Percentiles rank a stretch among this genome's conserved stretches.
phyloP scores from a whole-genome alignment of 2,113 vertebrate species.

The Aldabrachelys gigantea region DNA sequence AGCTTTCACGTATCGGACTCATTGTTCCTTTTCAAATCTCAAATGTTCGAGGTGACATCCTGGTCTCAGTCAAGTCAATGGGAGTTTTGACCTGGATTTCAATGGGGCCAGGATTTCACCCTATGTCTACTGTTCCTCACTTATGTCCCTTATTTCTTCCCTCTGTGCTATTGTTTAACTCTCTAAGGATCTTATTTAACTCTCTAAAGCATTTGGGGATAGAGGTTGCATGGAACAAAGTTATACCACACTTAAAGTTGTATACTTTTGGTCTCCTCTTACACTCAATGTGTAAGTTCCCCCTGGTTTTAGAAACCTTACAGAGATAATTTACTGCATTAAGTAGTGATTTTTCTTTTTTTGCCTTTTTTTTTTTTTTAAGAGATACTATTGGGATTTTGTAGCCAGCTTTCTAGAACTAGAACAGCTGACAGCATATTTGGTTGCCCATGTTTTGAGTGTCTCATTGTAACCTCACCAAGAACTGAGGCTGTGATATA shows the following conservation, averaged over 20 bases:
- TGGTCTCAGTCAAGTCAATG: neutral
- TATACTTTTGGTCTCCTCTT: neutral
- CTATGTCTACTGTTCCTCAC: neutral
- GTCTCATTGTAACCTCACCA: neutral
- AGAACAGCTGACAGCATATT: slow-evolving; percentile 30
- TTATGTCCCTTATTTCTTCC: neutral
- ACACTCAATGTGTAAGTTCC: neutral
- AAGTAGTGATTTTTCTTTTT: neutral
- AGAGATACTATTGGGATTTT: slow-evolving; percentile 2
- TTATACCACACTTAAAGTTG: neutral
- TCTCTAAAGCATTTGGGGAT: neutral
- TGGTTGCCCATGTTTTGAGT: slow-evolving; percentile 47
- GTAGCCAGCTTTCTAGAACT: slow-evolving; percentile 37
- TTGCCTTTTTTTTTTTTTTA: no score
- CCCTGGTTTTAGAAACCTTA: neutral
- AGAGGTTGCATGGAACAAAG: neutral
- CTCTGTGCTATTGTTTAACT: neutral
- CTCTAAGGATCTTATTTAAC: neutral
- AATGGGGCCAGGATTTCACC: neutral
- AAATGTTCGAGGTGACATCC: neutral
- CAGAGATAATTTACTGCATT: slow-evolving; percentile 25
- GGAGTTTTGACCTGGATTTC: neutral
- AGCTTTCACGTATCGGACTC: neutral
- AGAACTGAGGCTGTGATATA: slow-evolving; percentile 12
- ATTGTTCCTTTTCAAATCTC: neutral